These are phyloP conservation scores for Neodiprion pinetum DNA, from an alignment of 1,140 invertebrate genomes.

Conservation along the genomic window DNA sequence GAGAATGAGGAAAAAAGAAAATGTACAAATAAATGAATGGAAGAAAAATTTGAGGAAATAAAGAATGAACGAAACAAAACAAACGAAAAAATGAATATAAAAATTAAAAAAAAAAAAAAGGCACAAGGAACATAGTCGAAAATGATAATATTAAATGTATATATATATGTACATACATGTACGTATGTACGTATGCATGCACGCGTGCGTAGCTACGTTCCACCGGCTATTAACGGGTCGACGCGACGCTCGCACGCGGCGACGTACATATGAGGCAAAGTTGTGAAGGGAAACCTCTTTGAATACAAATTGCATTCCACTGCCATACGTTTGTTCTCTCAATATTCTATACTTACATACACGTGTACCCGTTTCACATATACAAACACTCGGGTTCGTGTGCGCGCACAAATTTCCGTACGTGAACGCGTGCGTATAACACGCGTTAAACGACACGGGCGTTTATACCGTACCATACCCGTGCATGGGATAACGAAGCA, in stretches of 20 bases:
- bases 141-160: too few relatives aligned
- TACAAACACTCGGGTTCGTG: too few relatives aligned
- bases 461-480: too few relatives aligned
- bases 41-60: not conserved
- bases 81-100: too few relatives aligned
- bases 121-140: too few relatives aligned
- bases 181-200: too few relatives aligned
- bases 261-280: not conserved
- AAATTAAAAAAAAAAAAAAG: too few relatives aligned
- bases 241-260: not conserved
- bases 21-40: not conserved
- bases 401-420: too few relatives aligned
- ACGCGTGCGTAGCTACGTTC: not conserved
- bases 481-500: too few relatives aligned
- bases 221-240: not conserved
- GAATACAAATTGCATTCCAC: slow-evolving; percentile 7
- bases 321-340: not conserved
- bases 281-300: slow-evolving; percentile 2
- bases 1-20: not conserved
- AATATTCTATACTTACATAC: not conserved
- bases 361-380: not conserved
- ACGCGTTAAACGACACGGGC: too few relatives aligned
- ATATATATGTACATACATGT: too few relatives aligned
- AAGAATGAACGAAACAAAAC: not conserved
- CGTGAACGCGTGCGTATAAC: too few relatives aligned